These are phyloP conservation scores for Diplazon laetatorius DNA, from an alignment of 2,888 invertebrate species.

Conservation along the genomic window DNA sequence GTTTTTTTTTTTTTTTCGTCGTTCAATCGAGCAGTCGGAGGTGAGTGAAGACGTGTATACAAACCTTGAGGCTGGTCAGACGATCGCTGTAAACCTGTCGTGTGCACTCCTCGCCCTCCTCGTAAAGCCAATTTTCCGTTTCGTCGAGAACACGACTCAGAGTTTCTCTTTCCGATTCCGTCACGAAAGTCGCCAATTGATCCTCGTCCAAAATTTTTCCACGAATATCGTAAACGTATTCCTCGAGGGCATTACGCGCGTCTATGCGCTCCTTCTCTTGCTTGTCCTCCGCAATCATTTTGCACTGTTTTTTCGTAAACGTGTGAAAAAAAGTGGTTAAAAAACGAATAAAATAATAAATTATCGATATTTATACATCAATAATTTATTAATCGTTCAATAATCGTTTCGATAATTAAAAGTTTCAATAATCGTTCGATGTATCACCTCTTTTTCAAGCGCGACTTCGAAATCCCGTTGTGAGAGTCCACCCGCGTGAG, in stretches of 20 bases:
- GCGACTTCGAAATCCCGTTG: slow-evolving; percentile 89
- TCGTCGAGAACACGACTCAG: slow-evolving; percentile 89
- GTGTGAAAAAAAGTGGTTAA: neutral
- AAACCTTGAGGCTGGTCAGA: slow-evolving; percentile 75
- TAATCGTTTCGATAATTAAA: too few species aligned
- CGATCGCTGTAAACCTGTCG: slow-evolving; percentile 86
- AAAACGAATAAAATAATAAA: neutral
- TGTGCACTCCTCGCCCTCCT: slow-evolving; percentile 97
- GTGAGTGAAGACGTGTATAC: too few species aligned
- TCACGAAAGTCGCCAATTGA: slow-evolving; percentile 89
- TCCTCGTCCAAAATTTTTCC: slow-evolving; percentile 92
- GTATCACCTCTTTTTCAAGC: slow-evolving; percentile 90
- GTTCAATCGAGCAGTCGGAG: too few species aligned
- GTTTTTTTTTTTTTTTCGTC: too few species aligned
- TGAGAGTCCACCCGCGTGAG: slow-evolving; percentile 88
- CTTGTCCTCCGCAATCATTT: slow-evolving; percentile 93
- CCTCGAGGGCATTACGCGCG: slow-evolving; percentile 98
- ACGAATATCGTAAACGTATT: slow-evolving; percentile 98
- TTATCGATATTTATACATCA: too few species aligned
- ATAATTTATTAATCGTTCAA: too few species aligned
- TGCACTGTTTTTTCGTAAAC: slow-evolving; percentile 83
- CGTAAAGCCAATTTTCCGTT: slow-evolving; percentile 98
- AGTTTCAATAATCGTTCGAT: too few species aligned
- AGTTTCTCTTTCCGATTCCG: slow-evolving; percentile 87
- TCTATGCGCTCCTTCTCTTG: slow-evolving; percentile 98